A percentile compares a stretch with the other conserved stretches of the same genome.
Evolutionary conservation across 1,140 invertebrate species (phyloP).

Genomic region (Littorina saxatilis): DNA sequence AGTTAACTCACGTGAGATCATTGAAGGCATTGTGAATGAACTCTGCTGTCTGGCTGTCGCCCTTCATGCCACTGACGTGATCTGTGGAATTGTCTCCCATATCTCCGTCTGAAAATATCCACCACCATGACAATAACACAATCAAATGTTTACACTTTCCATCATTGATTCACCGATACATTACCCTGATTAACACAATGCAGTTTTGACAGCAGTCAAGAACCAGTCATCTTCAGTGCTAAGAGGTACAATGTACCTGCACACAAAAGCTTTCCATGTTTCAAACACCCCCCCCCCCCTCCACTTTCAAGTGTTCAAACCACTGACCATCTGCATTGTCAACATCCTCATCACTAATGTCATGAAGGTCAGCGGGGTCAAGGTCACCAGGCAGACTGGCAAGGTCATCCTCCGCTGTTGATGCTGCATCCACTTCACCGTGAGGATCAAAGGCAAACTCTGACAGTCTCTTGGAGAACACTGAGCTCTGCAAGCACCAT

Average conservation of each 20-base stretch:
- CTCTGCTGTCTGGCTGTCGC: conserved; percentile 65
- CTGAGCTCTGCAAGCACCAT: conserved; percentile 58
- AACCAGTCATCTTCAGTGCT: too few species aligned
- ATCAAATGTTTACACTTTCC: too few species aligned
- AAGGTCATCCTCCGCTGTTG: conserved; percentile 50
- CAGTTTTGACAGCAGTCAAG: too few species aligned
- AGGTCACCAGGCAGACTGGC: conserved; percentile 43
- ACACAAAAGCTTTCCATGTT: too few species aligned
- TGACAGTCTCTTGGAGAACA: conserved; percentile 49
- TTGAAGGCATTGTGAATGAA: conserved; percentile 62
- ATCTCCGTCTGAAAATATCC: conserved; percentile 33
- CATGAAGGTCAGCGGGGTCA: conserved; percentile 41
- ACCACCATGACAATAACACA: neutral
- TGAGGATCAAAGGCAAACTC: conserved; percentile 76
- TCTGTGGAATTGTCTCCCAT: neutral
- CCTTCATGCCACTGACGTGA: conserved; percentile 42
- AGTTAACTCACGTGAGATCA: conserved; percentile 69
- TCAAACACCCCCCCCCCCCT: too few species aligned
- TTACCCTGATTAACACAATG: too few species aligned
- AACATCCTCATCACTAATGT: conserved; percentile 52
- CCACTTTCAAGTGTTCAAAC: neutral
- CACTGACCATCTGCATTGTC: conserved; percentile 42
- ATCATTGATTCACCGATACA: too few species aligned
- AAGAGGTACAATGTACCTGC: too few species aligned
- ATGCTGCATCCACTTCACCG: conserved; percentile 66